These are phyloP conservation scores for Tillus elongatus DNA, from an alignment of 2,888 invertebrate species.

Conservation along the genomic window DNA sequence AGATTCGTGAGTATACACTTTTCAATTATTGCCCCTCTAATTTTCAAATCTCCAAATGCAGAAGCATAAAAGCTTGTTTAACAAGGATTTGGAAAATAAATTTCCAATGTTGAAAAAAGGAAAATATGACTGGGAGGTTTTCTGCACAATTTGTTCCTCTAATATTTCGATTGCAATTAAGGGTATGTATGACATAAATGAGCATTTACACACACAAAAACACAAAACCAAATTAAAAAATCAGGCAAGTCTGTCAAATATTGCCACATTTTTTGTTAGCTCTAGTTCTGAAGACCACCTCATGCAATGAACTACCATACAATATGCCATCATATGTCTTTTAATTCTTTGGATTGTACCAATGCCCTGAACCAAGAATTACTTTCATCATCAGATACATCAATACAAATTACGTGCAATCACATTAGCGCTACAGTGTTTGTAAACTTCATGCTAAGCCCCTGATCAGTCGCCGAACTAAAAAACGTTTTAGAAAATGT, in stretches of 20 bases:
- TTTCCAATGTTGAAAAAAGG: constrained; percentile 17
- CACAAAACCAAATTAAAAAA: constrained; percentile 17
- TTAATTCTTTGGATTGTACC: constrained; percentile 1
- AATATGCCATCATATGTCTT: constrained; percentile 1
- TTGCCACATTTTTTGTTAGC: constrained; percentile 14
- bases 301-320: constrained; percentile 7
- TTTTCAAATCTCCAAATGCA: constrained; percentile 11
- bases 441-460: neutral
- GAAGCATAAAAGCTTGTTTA: constrained; percentile 16
- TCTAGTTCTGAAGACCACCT: constrained; percentile 13
- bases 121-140: constrained; percentile 13
- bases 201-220: constrained; percentile 15
- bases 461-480: neutral
- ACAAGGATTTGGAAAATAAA: constrained; percentile 16
- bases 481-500: neutral
- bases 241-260: constrained; percentile 13
- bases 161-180: constrained; percentile 18
- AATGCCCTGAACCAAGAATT: neutral
- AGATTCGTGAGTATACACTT: too few species aligned
- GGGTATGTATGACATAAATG: constrained; percentile 13
- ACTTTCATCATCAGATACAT: neutral
- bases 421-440: neutral
- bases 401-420: constrained; percentile 1
- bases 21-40: too few species aligned
- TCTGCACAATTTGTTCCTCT: constrained; percentile 1